phyloP scores from a whole-genome alignment of 2,113 vertebrate species.

The Menura novaehollandiae region DNA sequence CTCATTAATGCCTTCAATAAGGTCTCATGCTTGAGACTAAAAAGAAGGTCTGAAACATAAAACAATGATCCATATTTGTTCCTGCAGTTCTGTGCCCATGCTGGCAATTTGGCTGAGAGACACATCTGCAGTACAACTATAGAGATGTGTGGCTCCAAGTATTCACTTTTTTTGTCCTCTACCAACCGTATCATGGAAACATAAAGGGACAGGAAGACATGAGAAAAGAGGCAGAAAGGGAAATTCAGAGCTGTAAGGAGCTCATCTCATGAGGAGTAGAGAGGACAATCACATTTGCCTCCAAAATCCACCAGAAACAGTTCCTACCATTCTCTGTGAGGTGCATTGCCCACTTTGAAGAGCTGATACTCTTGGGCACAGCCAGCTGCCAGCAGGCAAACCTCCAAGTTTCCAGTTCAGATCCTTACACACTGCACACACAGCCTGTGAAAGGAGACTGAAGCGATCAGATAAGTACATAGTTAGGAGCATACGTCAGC shows the following conservation, averaged over 20 bases:
- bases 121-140: neutral
- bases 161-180: neutral
- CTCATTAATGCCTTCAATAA: conserved; percentile 30
- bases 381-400: neutral
- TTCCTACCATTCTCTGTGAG: neutral
- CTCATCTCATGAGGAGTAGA: neutral
- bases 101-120: neutral
- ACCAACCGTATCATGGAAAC: fast-evolving
- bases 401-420: neutral
- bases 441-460: neutral
- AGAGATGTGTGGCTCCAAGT: fast-evolving
- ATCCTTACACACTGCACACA: neutral
- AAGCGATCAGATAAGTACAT: neutral
- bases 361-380: neutral
- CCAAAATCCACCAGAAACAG: neutral
- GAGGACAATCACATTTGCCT: neutral
- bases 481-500: neutral
- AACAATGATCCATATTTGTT: neutral
- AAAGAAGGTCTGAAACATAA: neutral
- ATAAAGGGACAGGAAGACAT: neutral
- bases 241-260: neutral
- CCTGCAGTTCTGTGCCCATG: neutral
- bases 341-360: neutral
- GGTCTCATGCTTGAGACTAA: neutral
- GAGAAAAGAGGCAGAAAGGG: neutral